Conservation (phyloP, 1,140 invertebrate species). For the Drosophila nigrodunni region DNA sequence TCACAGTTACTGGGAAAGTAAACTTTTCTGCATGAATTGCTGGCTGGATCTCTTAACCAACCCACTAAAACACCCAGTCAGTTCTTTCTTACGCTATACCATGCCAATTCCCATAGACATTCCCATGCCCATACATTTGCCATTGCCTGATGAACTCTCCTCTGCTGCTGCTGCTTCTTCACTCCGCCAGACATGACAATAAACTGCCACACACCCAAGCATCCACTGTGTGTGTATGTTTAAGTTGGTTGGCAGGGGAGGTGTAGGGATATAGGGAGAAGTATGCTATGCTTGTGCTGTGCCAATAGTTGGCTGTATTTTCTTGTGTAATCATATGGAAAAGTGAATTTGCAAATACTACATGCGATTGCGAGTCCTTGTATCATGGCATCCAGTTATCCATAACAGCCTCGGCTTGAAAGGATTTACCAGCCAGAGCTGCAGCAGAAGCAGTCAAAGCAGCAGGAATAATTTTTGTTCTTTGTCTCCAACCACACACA, state of each 20-base stretch:
- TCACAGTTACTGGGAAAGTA: slow-evolving; percentile 58
- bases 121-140: slow-evolving; percentile 23
- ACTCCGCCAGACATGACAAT: slow-evolving; percentile 46
- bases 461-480: slow-evolving; percentile 36
- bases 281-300: slow-evolving; percentile 44
- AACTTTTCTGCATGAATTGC: slow-evolving; percentile 80
- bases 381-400: slow-evolving; percentile 48
- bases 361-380: slow-evolving; percentile 59
- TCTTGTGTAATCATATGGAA: slow-evolving; percentile 82
- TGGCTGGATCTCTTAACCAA: slow-evolving; percentile 20
- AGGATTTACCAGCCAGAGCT: slow-evolving; percentile 32
- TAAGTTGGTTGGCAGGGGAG: not conserved
- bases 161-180: slow-evolving; percentile 3
- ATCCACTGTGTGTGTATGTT: slow-evolving; percentile 4
- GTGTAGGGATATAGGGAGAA: not conserved
- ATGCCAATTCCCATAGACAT: slow-evolving; percentile 2
- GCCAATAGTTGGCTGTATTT: slow-evolving; percentile 78
- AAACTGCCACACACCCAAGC: slow-evolving; percentile 41
- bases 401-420: slow-evolving; percentile 43
- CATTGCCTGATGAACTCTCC: slow-evolving; percentile 68
- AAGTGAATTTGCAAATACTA: slow-evolving; percentile 83
- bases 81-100: not conserved
- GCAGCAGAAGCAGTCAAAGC: not conserved
- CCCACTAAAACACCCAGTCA: not conserved
- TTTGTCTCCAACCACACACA: slow-evolving; percentile 33